Base-by-base conservation (phyloP, 2,797 vertebrate genomes). In the Lateolabrax maculatus region DNA sequence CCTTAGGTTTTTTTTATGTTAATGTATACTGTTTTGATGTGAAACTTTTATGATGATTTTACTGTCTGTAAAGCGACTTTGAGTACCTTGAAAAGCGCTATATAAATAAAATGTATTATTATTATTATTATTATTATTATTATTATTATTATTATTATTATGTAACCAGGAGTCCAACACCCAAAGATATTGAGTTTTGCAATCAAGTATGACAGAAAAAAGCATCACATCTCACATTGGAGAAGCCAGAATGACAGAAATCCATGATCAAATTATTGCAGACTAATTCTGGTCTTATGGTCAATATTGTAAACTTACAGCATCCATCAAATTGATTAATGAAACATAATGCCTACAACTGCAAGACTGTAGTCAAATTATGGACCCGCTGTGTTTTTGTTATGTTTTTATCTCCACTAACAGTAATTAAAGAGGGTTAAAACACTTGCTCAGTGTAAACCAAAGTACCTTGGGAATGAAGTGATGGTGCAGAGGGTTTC, bases 401-500 rank as follows among this genome's bases (percentile, higher is more conserved):
- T 51, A 37, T 25, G 16, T 29, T n/a, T 15, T 56, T 0, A 36
- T 49, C 41, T 11, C 48, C 27, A 48, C 29, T 29, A 18, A 49
- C 18, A 34, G 6, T 9, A 10, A 46, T 53, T 19, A 41, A 48
- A 16, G 11, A 43, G 1, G 7, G 9, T 61, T 36, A 44, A 66
- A 66, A 27, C 21, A 18, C 3, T 18, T 36, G 31, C 9, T 49
- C n/a, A 10, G 1, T 7, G 19, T 6, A 13, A 13, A 44, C 11
- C 0, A 13, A 60, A 39, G 25, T 91, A 99, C 98, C 97, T 98
- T 92, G 98, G 98, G 89, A 99, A 99, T 19, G 98, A 94, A 0
- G 98, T 99, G 78, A 99, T 93, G 19, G 97, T 98, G 90, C 97
- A 98, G 62, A 99, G 84, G 4, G 96, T 98, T 88, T 98, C 96